Conservation (phyloP, 2,797 vertebrate species). For the Xenops minutus region DNA sequence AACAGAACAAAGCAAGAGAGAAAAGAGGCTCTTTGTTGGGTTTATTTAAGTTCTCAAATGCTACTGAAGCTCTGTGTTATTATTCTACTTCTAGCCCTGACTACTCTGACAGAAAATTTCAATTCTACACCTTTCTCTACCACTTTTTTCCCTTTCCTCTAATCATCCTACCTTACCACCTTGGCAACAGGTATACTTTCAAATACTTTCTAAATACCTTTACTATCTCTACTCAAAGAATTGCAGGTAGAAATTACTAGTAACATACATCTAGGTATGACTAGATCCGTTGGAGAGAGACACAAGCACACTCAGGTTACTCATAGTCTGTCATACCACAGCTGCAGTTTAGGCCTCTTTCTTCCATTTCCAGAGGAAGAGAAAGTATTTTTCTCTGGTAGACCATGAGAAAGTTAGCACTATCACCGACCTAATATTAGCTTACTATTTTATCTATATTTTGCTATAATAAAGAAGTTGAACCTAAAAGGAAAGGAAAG, state of each 20-base stretch:
- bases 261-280: not conserved
- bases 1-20: not conserved
- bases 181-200: not conserved
- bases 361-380: not conserved
- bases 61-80: not conserved
- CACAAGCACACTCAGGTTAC: not conserved
- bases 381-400: not conserved
- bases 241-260: not conserved
- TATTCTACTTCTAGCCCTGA: not conserved
- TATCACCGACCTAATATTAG: not conserved
- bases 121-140: not conserved
- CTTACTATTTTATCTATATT: not conserved
- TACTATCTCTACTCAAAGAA: not conserved
- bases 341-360: not conserved
- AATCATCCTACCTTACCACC: not conserved
- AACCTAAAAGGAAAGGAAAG: not conserved
- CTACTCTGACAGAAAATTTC: not conserved
- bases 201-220: not conserved
- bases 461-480: fast-evolving
- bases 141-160: not conserved
- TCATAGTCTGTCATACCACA: not conserved
- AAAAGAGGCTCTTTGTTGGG: not conserved
- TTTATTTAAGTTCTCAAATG: not conserved
- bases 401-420: not conserved
- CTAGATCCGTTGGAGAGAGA: not conserved